Evolutionary conservation across 2,888 invertebrate genomes (phyloP).

Genomic region (Archaeoteleia sp.): DNA sequence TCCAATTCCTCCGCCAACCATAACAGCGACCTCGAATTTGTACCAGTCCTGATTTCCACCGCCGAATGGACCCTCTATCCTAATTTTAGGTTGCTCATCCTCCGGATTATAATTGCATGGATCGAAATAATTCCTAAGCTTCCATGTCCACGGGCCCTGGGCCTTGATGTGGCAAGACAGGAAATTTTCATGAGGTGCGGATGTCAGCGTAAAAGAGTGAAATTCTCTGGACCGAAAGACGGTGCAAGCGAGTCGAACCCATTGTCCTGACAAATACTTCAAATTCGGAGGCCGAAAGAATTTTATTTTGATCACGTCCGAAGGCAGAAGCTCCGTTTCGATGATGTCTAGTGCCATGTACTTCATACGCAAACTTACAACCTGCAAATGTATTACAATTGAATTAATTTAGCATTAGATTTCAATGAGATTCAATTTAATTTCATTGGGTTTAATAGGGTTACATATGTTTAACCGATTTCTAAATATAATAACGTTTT

Average conservation of each 20-base stretch:
- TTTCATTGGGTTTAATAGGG: not conserved
- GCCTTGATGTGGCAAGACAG: conserved; percentile 96
- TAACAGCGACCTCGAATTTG: conserved; percentile 97
- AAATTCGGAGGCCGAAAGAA: conserved; percentile 97
- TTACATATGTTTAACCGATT: not conserved
- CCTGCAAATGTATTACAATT: too few relatives aligned
- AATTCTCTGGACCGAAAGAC: conserved; percentile 92
- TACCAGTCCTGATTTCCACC: conserved; percentile 99
- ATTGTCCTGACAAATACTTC: conserved; percentile 95
- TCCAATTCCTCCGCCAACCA: conserved; percentile 98
- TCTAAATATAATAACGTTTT: conserved; percentile 5
- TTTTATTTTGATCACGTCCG: conserved; percentile 94
- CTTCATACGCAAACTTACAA: conserved; percentile 92
- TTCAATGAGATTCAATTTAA: too few relatives aligned
- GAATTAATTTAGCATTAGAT: too few relatives aligned
- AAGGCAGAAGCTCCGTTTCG: conserved; percentile 94
- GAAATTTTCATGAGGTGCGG: conserved; percentile 96
- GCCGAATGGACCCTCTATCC: conserved; percentile 96
- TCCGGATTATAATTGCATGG: conserved; percentile 93
- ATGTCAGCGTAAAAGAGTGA: conserved; percentile 96
- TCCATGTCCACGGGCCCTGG: conserved; percentile 97
- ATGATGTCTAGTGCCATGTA: conserved; percentile 94
- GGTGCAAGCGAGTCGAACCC: conserved; percentile 94
- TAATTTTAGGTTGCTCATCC: conserved; percentile 86
- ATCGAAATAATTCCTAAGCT: conserved; percentile 94